Percentiles rank a stretch among this genome's conserved stretches.
Conservation (phyloP, 2,113 vertebrate genomes). For the Lucifuga dentata region DNA sequence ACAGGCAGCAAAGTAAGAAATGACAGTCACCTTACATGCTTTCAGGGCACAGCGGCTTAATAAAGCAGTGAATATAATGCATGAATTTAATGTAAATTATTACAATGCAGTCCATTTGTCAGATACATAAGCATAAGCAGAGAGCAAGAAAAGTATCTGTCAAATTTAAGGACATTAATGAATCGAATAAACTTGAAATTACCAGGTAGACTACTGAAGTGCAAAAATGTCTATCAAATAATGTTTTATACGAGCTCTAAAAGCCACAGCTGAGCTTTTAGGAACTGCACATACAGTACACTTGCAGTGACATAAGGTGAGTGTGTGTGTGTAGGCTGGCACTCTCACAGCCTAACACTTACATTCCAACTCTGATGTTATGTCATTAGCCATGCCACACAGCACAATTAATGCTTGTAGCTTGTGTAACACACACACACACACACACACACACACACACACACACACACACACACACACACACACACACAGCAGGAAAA, state of each 20-base stretch:
- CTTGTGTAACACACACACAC: too few relatives aligned
- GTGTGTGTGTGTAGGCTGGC: too few relatives aligned
- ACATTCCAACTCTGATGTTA: slow-evolving; percentile 25
- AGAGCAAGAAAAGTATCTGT: background rate
- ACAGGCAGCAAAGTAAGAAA: background rate
- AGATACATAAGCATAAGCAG: background rate
- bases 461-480: background rate
- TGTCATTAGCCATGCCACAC: slow-evolving; percentile 24
- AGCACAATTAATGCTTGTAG: background rate
- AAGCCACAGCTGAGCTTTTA: slow-evolving; percentile 42
- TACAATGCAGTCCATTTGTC: slow-evolving; percentile 30
- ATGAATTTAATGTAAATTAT: background rate
- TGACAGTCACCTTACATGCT: background rate
- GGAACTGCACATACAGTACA: slow-evolving; percentile 20
- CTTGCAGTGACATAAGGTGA: background rate
- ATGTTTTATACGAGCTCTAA: slow-evolving; percentile 31
- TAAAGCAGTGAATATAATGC: slow-evolving; percentile 1
- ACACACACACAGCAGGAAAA: background rate
- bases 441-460: background rate
- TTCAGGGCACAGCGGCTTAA: background rate
- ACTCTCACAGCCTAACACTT: too few relatives aligned
- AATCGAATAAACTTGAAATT: slow-evolving; percentile 29
- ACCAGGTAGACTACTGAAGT: slow-evolving; percentile 6
- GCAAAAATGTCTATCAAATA: slow-evolving; percentile 32
- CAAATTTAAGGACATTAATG: slow-evolving; percentile 28